These are phyloP conservation scores for Rutpela maculata DNA, from an alignment of 2,888 invertebrate species.

Conservation along the genomic window DNA sequence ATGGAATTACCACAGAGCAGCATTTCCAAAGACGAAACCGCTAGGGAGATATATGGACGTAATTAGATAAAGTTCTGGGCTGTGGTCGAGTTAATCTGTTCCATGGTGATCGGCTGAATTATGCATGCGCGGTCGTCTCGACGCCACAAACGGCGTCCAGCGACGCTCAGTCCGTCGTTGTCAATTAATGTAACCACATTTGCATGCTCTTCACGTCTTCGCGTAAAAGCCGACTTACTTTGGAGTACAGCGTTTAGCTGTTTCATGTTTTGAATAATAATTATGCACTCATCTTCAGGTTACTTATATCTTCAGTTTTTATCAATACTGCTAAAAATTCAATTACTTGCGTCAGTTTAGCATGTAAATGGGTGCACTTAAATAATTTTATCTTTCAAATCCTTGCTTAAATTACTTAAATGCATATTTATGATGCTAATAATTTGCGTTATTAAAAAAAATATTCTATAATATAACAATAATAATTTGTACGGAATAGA, in stretches of 20 bases:
- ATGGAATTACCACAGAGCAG: slow-evolving; percentile 61
- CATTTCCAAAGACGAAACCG: slow-evolving; percentile 63
- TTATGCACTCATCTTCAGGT: slow-evolving; percentile 24
- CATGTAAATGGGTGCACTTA: background rate
- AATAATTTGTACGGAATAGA: no score
- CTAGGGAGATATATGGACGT: slow-evolving; percentile 71
- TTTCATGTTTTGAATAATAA: slow-evolving; percentile 48
- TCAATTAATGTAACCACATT: slow-evolving; percentile 57
- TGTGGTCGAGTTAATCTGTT: slow-evolving; percentile 72
- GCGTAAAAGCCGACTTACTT: slow-evolving; percentile 43
- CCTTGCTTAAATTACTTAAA: background rate
- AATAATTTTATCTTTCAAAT: background rate
- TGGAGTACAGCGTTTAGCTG: slow-evolving; percentile 46
- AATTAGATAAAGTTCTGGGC: slow-evolving; percentile 72
- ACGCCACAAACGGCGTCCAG: slow-evolving; percentile 59
- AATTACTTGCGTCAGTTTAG: background rate
- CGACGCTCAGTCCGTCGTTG: slow-evolving; percentile 45
- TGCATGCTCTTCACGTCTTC: slow-evolving; percentile 49
- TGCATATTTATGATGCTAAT: no score
- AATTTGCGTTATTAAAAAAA: no score
- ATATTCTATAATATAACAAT: no score
- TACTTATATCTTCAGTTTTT: background rate
- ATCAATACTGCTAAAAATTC: background rate
- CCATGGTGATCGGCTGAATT: slow-evolving; percentile 64
- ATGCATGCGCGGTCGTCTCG: slow-evolving; percentile 61